Evolutionary conservation across 2,113 vertebrate genomes (phyloP).

Genomic region (Cochlearius cochlearius): DNA sequence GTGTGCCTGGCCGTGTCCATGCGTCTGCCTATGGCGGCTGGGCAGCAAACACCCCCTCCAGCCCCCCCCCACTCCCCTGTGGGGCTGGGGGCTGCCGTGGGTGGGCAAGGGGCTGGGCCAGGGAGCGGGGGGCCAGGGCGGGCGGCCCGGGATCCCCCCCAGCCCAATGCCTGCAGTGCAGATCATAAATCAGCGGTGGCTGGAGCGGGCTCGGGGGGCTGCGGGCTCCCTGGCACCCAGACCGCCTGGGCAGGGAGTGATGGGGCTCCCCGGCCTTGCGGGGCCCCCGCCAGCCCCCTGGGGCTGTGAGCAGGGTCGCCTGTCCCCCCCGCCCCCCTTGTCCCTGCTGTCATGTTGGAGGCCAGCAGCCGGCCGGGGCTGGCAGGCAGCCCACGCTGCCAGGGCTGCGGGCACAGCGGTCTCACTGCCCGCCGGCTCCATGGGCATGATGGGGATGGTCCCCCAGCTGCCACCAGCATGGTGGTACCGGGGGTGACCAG

Average conservation of each 20-base stretch:
- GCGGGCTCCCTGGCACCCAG: background rate
- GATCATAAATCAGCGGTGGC: slow-evolving; percentile 15
- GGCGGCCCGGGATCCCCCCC: background rate
- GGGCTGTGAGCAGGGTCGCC: background rate
- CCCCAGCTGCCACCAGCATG: background rate
- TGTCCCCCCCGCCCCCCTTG: background rate
- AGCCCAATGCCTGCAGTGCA: slow-evolving; percentile 47
- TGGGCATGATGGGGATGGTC: background rate
- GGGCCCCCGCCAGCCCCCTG: background rate
- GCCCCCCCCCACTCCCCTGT: rapidly evolving
- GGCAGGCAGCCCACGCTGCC: slow-evolving; percentile 18
- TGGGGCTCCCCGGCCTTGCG: background rate
- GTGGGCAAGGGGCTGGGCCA: background rate
- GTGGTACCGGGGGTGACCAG: background rate
- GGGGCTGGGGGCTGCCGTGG: background rate
- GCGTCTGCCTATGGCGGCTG: background rate
- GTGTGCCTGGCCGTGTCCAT: background rate
- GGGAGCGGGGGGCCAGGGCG: background rate
- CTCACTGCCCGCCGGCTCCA: background rate
- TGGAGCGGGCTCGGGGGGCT: background rate
- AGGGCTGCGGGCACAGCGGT: slow-evolving; percentile 23
- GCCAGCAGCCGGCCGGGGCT: background rate
- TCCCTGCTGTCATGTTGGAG: background rate
- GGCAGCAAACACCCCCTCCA: background rate
- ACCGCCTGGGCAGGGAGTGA: background rate